Evolutionary conservation across 1,140 invertebrate genomes (phyloP), one percentile per base, ranked within the genome.

Genomic region (Drosophila lacertosa): DNA sequence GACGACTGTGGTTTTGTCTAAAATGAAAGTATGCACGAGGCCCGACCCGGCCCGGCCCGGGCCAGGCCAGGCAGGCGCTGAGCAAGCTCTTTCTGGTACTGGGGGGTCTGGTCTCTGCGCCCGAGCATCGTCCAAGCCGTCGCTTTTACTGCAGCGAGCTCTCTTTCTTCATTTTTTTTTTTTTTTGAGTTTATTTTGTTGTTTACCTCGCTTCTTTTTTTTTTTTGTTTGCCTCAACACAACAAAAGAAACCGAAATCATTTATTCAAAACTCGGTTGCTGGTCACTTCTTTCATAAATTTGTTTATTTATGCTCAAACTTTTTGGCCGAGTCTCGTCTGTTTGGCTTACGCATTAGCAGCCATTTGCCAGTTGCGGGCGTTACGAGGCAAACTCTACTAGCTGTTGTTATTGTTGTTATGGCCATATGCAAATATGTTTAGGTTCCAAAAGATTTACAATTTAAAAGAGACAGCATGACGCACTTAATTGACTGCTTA

Each of bases 241-340:
- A 44, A 68, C 72, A 66, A 88, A 86, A 88, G 82, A 88, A 88
- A 88, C 82, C 67, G 77, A 86, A 86, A 81, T 86, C 77, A 72
- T 81, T 81, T 86, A 86, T 86, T 86, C 62, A 86, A 86, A 88
- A 81, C 77, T 79, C 54, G 22, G 35, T 77, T 77, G 74, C 73
- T 88, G 77, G 60, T 64, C 47, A 62, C 65, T 84, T 84, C 77
- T 86, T 86, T 86, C 81, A 86, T 77, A 75, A 88, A 77, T 65
- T 58, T 69, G 29, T 63, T 64, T 39, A 72, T 67, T 79, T 72
- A 59, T 64, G 62, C 32, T 33, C 72, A 55, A 60, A 50, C 13
- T 20, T 50, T 55, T 60, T 60, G 64, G 37, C 26, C 59, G 18
- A 29, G 40, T 20, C 22, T 11, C 51, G 22, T 13, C 15, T 88